Percentiles rank a stretch among this genome's conserved stretches.
These are phyloP conservation scores for Schizaphis graminum DNA, from an alignment of 2,888 invertebrate genomes.

Conservation along the genomic window DNA sequence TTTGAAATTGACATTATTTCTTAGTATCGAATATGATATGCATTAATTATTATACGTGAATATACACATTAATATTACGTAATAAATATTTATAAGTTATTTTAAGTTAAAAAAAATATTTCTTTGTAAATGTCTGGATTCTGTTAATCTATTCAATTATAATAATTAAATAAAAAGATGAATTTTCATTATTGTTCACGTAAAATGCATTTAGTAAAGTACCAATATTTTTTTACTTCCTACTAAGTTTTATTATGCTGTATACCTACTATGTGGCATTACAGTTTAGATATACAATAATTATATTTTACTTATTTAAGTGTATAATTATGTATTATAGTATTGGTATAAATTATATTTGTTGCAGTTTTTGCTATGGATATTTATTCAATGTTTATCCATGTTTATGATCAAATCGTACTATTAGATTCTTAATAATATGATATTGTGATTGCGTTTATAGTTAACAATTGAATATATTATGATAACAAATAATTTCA, in stretches of 20 bases:
- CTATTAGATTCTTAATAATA: not conserved
- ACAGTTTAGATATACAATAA: not conserved
- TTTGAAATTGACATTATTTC: not conserved
- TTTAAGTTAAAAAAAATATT: not conserved
- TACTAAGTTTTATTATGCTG: not conserved
- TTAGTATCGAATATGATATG: not conserved
- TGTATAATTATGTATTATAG: not conserved
- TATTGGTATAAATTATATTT: not conserved
- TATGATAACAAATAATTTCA: not conserved
- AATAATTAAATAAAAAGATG: not conserved
- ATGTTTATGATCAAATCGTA: not conserved
- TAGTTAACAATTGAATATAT: not conserved
- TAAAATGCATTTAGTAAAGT: not conserved
- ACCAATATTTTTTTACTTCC: not conserved
- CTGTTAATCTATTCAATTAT: not conserved
- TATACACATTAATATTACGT: not conserved
- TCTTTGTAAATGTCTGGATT: not conserved
- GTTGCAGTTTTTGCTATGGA: not conserved
- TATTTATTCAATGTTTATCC: not conserved
- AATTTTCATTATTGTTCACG: not conserved
- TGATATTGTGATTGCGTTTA: not conserved
- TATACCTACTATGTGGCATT: not conserved
- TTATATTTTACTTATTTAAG: not conserved
- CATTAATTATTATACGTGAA: not conserved
- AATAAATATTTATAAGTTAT: not conserved